phyloP scores from a whole-genome alignment of 2,888 invertebrate species.

The Tanypteryx hageni region DNA sequence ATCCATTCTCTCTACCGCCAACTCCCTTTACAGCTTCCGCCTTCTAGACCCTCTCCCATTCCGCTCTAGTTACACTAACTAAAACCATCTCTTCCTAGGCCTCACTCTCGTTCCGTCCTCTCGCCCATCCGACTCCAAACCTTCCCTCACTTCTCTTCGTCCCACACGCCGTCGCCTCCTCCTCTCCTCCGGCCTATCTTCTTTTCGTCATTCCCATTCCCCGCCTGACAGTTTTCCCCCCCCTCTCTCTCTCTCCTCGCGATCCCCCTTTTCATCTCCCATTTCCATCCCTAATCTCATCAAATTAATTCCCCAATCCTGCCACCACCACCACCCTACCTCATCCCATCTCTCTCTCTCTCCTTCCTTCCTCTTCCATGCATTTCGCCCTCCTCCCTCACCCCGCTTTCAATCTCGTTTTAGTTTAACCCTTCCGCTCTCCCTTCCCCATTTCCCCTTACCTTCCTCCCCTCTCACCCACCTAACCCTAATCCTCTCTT shows the following conservation, averaged over 20 bases:
- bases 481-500: background rate
- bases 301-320: constrained; percentile 7
- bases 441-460: background rate
- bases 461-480: constrained; percentile 5
- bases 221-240: background rate
- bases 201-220: background rate
- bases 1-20: too few relatives aligned
- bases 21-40: background rate
- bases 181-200: background rate
- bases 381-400: constrained; percentile 30
- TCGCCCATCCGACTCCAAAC: too few relatives aligned
- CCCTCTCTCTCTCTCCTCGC: background rate
- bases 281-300: constrained; percentile 10
- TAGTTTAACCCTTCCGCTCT: background rate
- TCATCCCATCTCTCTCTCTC: background rate
- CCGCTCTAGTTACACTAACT: background rate
- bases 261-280: background rate
- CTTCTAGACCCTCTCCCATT: background rate
- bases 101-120: background rate
- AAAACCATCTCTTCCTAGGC: background rate
- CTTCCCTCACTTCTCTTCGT: background rate
- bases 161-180: background rate
- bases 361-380: background rate
- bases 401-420: constrained; percentile 7
- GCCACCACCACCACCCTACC: background rate